A percentile compares a stretch with the other conserved stretches of the same genome.
Conservation (phyloP, 2,888 invertebrate genomes). For the Anthrax anthrax region DNA sequence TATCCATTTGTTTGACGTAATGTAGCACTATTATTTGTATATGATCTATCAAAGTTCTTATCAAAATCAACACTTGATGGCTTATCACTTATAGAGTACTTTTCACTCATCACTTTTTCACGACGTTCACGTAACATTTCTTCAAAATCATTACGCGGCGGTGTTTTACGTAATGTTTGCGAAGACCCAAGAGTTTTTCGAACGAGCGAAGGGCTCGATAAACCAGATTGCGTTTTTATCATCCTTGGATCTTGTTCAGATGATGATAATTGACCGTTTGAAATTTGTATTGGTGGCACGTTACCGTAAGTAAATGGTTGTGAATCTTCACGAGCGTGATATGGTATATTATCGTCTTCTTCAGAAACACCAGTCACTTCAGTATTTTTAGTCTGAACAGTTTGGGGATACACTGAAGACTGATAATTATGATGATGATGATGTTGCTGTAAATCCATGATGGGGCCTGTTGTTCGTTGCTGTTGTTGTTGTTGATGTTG, state of each 20-base stretch:
- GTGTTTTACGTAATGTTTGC: constrained; percentile 23
- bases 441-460: constrained; percentile 3
- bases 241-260: constrained; percentile 26
- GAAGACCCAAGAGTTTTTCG: constrained; percentile 48
- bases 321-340: constrained; percentile 81
- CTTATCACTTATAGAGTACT: constrained; percentile 16
- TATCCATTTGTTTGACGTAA: constrained; percentile 13
- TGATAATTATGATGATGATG: constrained; percentile 17
- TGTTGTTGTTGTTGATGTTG: constrained; percentile 2
- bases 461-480: constrained; percentile 1
- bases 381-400: constrained; percentile 25
- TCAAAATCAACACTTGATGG: constrained; percentile 1
- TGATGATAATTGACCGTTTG: constrained; percentile 11
- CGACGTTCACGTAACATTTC: constrained; percentile 33
- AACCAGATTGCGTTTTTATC: constrained; percentile 56
- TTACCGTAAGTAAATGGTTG: constrained; percentile 81
- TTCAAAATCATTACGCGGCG: constrained; percentile 32
- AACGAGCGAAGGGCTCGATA: constrained; percentile 72
- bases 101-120: constrained; percentile 29
- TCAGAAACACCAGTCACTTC: constrained; percentile 10
- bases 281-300: constrained; percentile 28
- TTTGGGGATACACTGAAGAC: constrained; percentile 33
- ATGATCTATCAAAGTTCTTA: constrained; percentile 7
- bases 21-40: neutral
- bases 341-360: constrained; percentile 56